phyloP scores from a whole-genome alignment of 2,797 vertebrate species.

The Limnodromus scolopaceus region DNA sequence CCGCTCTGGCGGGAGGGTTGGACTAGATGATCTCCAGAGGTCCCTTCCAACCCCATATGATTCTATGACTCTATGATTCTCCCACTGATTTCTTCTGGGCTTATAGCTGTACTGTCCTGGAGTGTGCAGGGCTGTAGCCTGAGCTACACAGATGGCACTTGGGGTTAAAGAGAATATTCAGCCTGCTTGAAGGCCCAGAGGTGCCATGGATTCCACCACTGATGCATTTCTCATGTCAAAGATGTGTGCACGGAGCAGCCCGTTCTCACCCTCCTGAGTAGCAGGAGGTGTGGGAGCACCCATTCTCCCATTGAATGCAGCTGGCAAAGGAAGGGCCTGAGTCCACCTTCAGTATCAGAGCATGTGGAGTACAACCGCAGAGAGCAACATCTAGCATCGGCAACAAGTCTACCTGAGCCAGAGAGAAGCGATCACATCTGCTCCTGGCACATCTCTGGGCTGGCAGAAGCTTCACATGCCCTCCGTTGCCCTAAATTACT shows the following conservation, averaged over 20 bases:
- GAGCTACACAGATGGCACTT: not conserved
- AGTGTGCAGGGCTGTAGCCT: not conserved
- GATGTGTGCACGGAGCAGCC: fast-evolving
- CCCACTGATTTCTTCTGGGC: not conserved
- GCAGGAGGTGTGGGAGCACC: not conserved
- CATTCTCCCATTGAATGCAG: not conserved
- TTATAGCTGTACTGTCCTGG: not conserved
- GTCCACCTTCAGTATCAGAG: not conserved
- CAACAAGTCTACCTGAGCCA: not conserved
- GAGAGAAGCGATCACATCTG: not conserved
- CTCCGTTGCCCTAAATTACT: not conserved
- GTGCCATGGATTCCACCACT: not conserved
- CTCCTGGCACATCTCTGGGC: not conserved
- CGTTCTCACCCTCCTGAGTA: not conserved
- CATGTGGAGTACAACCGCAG: not conserved
- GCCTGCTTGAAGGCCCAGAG: not conserved
- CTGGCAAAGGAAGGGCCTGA: not conserved
- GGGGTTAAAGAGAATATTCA: not conserved
- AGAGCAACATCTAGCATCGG: not conserved
- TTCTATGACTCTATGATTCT: no score
- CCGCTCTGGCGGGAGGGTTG: no score
- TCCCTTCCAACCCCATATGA: no score
- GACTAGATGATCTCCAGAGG: no score
- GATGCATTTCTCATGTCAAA: not conserved
- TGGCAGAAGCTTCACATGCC: not conserved